phyloP scores from a whole-genome alignment of 2,888 invertebrate species.

The Coecobrya sp. region DNA sequence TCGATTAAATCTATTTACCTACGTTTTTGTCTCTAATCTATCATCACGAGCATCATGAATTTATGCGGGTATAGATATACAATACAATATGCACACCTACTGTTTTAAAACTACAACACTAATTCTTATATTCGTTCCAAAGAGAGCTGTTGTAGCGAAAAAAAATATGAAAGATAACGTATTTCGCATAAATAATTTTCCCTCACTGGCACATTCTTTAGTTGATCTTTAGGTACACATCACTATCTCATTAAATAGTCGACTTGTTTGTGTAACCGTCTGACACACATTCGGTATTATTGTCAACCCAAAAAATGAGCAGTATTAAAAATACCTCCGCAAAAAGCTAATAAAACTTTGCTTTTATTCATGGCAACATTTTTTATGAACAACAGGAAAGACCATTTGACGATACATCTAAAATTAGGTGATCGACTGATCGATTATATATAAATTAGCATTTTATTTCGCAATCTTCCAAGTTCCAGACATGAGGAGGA shows the following conservation, averaged over 20 bases:
- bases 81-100: not conserved
- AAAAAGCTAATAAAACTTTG: not conserved
- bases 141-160: not conserved
- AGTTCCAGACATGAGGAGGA: not conserved
- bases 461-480: not conserved
- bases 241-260: not conserved
- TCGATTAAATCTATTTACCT: conserved; percentile 18
- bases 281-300: conserved; percentile 51
- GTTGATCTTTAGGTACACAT: conserved; percentile 4
- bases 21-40: not conserved
- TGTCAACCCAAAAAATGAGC: conserved; percentile 20
- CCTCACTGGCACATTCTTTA: not conserved
- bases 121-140: not conserved
- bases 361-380: no score
- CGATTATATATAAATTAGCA: not conserved
- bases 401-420: not conserved
- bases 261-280: conserved; percentile 50
- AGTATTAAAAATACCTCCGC: not conserved
- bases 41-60: not conserved
- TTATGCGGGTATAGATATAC: not conserved
- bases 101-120: not conserved
- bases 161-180: not conserved
- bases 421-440: not conserved
- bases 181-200: not conserved
- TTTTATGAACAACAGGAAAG: not conserved